Percentiles rank a stretch among this genome's conserved stretches.
These are phyloP conservation scores for Apocrypta bakeri DNA, from an alignment of 1,140 invertebrate species.

Conservation along the genomic window DNA sequence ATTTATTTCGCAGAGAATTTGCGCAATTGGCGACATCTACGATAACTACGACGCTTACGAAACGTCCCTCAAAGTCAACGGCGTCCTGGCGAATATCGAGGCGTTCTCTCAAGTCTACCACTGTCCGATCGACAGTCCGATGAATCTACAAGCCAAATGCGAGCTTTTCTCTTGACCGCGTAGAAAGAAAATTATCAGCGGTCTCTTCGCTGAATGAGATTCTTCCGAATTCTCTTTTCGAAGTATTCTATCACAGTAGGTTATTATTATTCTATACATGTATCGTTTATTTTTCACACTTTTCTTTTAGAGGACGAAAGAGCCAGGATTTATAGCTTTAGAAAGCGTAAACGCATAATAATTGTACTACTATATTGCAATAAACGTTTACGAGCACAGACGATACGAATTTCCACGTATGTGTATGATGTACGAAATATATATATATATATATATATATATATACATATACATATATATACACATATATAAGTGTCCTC, in stretches of 20 bases:
- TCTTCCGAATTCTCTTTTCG: neutral
- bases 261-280: neutral
- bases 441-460: too few relatives aligned
- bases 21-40: slow-evolving; percentile 44
- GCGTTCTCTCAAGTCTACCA: slow-evolving; percentile 23
- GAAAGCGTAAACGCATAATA: neutral
- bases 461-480: too few relatives aligned
- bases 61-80: slow-evolving; percentile 42
- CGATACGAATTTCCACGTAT: too few relatives aligned
- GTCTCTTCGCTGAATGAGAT: neutral
- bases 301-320: neutral
- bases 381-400: slow-evolving; percentile 26
- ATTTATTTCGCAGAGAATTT: slow-evolving; percentile 37
- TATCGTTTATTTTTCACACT: neutral
- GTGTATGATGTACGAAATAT: slow-evolving; percentile 21
- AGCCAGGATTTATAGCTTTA: neutral
- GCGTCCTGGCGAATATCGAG: slow-evolving; percentile 42
- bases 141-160: slow-evolving; percentile 41
- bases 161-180: slow-evolving; percentile 39
- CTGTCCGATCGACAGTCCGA: slow-evolving; percentile 10
- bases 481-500: too few relatives aligned
- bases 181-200: neutral
- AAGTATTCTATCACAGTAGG: slow-evolving; percentile 41
- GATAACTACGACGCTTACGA: slow-evolving; percentile 49
- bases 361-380: slow-evolving; percentile 26